Conservation (phyloP, 2,113 vertebrate genomes). For the Clarias magur region DNA sequence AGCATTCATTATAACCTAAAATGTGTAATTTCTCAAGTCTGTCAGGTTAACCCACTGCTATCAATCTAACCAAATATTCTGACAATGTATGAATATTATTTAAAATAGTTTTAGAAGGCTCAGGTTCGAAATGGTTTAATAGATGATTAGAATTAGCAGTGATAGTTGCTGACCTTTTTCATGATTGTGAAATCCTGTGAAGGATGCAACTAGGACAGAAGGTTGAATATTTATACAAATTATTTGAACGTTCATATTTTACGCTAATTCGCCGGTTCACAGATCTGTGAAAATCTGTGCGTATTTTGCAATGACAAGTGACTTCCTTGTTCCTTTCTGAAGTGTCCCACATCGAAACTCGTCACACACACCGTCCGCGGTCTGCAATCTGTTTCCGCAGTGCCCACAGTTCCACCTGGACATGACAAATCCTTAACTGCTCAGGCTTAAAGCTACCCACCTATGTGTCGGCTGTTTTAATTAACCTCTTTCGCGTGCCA, state of each 20-base stretch:
- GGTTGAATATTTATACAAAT: neutral
- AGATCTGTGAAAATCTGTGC: neutral
- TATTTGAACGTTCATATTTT: neutral
- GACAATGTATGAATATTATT: neutral
- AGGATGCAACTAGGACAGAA: neutral
- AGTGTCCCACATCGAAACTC: neutral
- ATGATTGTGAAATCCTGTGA: neutral
- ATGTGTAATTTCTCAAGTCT: too few relatives aligned
- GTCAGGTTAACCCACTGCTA: neutral
- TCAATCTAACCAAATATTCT: neutral
- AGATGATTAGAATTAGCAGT: neutral
- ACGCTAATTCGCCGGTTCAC: neutral
- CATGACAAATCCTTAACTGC: conserved; percentile 24
- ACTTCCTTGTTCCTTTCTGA: neutral
- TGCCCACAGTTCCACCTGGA: conserved; percentile 24
- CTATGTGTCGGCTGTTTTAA: conserved; percentile 21
- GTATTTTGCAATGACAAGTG: neutral
- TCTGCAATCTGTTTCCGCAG: neutral
- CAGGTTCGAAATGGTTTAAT: neutral
- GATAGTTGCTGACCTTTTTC: neutral
- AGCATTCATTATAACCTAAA: neutral
- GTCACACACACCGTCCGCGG: conserved; percentile 1
- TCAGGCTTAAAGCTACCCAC: conserved; percentile 26
- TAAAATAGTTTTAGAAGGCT: neutral
- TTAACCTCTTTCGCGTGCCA: conserved; percentile 29